These are phyloP conservation scores for Bombylius discolor DNA, from an alignment of 2,888 invertebrate species.

Conservation along the genomic window DNA sequence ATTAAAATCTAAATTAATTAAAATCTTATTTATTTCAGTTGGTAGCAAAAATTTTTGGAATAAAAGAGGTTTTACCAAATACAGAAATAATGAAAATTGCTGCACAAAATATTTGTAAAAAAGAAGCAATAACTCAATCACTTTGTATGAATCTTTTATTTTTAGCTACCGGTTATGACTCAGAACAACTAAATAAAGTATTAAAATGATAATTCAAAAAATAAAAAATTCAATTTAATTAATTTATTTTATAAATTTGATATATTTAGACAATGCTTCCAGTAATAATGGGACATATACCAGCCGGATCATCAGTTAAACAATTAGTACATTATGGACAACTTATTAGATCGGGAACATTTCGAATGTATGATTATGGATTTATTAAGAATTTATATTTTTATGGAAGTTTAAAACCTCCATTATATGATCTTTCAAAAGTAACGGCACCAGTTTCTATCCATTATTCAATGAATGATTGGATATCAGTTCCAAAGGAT, in stretches of 20 bases:
- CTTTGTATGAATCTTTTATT: slow-evolving; percentile 47
- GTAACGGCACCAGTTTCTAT: slow-evolving; percentile 36
- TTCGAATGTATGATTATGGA: slow-evolving; percentile 40
- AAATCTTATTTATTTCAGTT: background rate
- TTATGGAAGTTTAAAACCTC: slow-evolving; percentile 38
- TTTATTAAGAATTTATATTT: slow-evolving; percentile 25
- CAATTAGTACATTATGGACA: slow-evolving; percentile 42
- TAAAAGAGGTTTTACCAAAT: slow-evolving; percentile 46
- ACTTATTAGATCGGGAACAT: slow-evolving; percentile 21
- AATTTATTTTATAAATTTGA: background rate
- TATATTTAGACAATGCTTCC: slow-evolving; percentile 39
- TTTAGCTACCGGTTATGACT: slow-evolving; percentile 36
- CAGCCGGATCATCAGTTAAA: slow-evolving; percentile 40
- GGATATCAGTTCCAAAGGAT: slow-evolving; percentile 40
- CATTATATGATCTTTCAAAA: slow-evolving; percentile 33
- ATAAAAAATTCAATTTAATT: background rate
- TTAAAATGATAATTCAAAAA: background rate
- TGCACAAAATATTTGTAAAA: slow-evolving; percentile 38
- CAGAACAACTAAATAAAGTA: slow-evolving; percentile 31
- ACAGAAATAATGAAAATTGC: slow-evolving; percentile 33
- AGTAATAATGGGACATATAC: slow-evolving; percentile 44
- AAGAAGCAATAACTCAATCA: slow-evolving; percentile 37
- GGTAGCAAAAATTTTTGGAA: slow-evolving; percentile 5
- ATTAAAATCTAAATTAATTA: no score
- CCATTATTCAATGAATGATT: slow-evolving; percentile 40